A percentile compares a stretch with the other conserved stretches of the same genome.
phyloP scores from a whole-genome alignment of 2,113 vertebrate species.

The Tetrao urogallus region DNA sequence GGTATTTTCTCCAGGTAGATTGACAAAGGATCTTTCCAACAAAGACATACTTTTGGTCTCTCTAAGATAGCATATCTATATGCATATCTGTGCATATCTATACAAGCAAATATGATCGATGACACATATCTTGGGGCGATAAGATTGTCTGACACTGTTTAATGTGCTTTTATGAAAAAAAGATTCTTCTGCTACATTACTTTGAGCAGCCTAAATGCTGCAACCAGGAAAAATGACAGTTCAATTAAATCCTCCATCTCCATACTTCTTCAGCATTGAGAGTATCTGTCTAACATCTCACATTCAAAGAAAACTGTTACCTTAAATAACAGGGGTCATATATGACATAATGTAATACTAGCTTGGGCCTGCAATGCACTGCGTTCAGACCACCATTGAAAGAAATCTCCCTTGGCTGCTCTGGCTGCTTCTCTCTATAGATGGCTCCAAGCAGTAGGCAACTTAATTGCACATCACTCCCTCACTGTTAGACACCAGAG shows the following conservation, averaged over 20 bases:
- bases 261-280: neutral
- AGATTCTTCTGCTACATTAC: neutral
- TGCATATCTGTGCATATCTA: neutral
- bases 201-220: neutral
- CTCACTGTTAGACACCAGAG: neutral
- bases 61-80: neutral
- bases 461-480: neutral
- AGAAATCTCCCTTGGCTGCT: neutral
- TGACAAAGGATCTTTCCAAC: neutral
- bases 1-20: neutral
- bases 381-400: neutral
- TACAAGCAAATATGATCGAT: neutral
- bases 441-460: neutral
- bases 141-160: neutral
- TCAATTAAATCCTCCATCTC: neutral
- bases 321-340: neutral
- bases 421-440: neutral
- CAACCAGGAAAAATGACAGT: neutral
- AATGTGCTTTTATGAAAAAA: neutral
- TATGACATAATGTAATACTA: neutral
- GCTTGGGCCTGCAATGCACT: neutral
- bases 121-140: neutral
- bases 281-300: neutral
- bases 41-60: neutral
- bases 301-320: neutral